Evolutionary conservation across 2,797 vertebrate species (phyloP), one percentile per base, ranked within the genome.

Genomic region (Babyrousa celebensis): DNA sequence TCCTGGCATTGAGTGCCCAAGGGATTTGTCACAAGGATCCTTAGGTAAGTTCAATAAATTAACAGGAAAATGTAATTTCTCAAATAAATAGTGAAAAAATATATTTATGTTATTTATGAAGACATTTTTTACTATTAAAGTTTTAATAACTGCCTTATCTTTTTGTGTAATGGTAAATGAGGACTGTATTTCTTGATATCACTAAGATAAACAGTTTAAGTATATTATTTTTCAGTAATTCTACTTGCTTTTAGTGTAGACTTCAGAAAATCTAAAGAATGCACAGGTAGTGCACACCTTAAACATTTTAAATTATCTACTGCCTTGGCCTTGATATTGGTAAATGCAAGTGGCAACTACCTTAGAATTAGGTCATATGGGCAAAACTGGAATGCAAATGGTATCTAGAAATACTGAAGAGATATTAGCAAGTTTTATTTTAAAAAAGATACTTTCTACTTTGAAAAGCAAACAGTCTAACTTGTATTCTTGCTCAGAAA

Each of bases 241-340:
- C 29, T 77, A 91, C 23, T 48, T 83, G 63, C 87, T 82, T 85
- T 14, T 68, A 14, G 17, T n/a, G 74, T 65, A 11, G 23, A 97
- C 14, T 91, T 96, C 83, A 93, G 71, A 85, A 93, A 96, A 82
- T 65, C 23, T 84, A 72, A 85, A 85, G 20, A 82, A 56, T 95
- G 21, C 11, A 27, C 21, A 63, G n/a, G 36, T 32, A 74, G 11
- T 40, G 2, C 16, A 36, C 4, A 63, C 23, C 48, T 36, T 56
- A 84, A 91, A 84, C 3, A 21, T 80, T 94, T 27, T 85, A 36
- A 91, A 96, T 68, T 18, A 54, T 17, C 15, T 75, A 29, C 6
- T 77, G 7, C 32, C 40, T 85, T 32, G 88, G 54, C 7, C 54
- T 83, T 82, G 87, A 94, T 75, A 79, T 0, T 93, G 56, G 36